These are phyloP conservation scores for Ceratosolen fusciceps DNA, from an alignment of 1,140 invertebrate genomes.

Conservation along the genomic window DNA sequence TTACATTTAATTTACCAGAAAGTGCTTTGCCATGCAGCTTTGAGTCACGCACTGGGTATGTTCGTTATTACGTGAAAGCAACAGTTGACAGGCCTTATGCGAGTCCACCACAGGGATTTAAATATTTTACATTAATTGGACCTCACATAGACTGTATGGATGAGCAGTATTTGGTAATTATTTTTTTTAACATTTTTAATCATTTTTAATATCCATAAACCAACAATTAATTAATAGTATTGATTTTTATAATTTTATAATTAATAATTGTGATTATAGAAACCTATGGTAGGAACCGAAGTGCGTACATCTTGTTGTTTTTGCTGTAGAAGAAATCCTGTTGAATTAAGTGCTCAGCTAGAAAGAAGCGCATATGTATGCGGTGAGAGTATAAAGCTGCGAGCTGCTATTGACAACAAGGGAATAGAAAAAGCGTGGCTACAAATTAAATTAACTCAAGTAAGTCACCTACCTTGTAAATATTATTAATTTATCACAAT, in stretches of 20 bases:
- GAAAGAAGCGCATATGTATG: slow-evolving; percentile 86
- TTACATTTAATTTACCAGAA: slow-evolving; percentile 85
- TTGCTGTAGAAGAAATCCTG: slow-evolving; percentile 82
- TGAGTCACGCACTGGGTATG: slow-evolving; percentile 83
- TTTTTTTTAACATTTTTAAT: no score
- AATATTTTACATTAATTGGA: slow-evolving; percentile 88
- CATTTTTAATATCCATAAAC: no score
- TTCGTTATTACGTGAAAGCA: slow-evolving; percentile 85
- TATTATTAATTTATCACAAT: neutral
- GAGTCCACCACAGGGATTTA: slow-evolving; percentile 87
- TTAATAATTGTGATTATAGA: slow-evolving; percentile 75
- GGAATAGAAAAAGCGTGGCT: slow-evolving; percentile 80
- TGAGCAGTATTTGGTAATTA: slow-evolving; percentile 83
- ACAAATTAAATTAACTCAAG: slow-evolving; percentile 81
- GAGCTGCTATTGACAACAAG: slow-evolving; percentile 85
- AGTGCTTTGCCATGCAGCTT: slow-evolving; percentile 85
- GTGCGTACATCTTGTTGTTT: slow-evolving; percentile 81
- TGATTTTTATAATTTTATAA: neutral
- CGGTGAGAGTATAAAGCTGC: slow-evolving; percentile 83
- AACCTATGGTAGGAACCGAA: slow-evolving; percentile 80
- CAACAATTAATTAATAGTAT: no score
- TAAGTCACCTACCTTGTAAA: slow-evolving; percentile 51
- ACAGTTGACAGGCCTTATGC: slow-evolving; percentile 88
- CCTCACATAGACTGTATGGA: slow-evolving; percentile 91
- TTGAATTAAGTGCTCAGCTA: slow-evolving; percentile 79